Conservation (phyloP, 2,113 vertebrate species). For the Turdus rufiventris region DNA sequence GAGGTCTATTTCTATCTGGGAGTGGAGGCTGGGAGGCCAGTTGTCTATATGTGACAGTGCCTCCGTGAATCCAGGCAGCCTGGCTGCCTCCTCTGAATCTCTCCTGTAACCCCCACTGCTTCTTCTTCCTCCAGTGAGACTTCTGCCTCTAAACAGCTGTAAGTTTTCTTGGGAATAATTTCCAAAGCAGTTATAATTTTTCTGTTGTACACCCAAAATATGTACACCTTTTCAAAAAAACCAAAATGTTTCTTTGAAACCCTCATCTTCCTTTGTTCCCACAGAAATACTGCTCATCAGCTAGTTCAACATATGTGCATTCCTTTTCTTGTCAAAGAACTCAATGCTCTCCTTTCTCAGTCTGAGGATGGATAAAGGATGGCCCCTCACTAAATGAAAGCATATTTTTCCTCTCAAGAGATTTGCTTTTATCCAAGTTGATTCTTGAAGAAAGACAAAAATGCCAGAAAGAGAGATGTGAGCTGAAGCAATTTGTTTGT, state of each 20-base stretch:
- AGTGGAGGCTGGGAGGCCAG: not conserved
- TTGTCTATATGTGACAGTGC: not conserved
- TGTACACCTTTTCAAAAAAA: not conserved
- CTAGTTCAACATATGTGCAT: not conserved
- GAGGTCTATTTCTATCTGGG: not conserved
- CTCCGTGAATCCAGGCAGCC: not conserved
- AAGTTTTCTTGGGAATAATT: not conserved
- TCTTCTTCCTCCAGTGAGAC: not conserved
- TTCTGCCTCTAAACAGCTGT: not conserved
- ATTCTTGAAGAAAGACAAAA: constrained; percentile 17
- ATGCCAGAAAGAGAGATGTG: not conserved
- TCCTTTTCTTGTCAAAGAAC: not conserved
- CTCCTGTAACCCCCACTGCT: not conserved
- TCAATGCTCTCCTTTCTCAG: not conserved
- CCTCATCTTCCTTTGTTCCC: not conserved
- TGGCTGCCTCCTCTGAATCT: not conserved
- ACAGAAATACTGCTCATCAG: not conserved
- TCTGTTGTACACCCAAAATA: not conserved
- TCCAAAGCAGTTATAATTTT: not conserved
- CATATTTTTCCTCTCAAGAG: not conserved
- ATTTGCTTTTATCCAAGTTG: not conserved
- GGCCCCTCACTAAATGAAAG: not conserved
- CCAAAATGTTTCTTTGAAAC: not conserved
- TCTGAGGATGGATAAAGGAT: not conserved
- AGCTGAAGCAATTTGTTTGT: not conserved